Conservation (phyloP, 2,113 vertebrate genomes). For the Lagenorhynchus albirostris region DNA sequence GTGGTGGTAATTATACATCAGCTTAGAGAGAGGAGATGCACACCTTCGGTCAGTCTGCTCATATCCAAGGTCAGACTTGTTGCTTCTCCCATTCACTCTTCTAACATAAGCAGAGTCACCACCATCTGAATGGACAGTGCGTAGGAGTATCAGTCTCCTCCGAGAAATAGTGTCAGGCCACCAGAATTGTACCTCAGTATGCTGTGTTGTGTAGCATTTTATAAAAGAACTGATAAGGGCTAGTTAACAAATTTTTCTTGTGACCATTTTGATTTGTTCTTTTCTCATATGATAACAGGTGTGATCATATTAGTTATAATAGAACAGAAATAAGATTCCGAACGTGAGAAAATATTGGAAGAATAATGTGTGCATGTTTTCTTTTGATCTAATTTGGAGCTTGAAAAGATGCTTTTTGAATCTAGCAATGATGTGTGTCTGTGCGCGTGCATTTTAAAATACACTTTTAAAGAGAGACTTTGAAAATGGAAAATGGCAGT, state of each 20-base stretch:
- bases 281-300: not conserved
- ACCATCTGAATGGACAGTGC: not conserved
- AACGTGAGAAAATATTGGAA: not conserved
- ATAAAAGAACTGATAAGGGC: not conserved
- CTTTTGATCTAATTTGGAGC: slow-evolving; percentile 41
- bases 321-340: not conserved
- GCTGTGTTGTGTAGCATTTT: not conserved
- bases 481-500: not conserved
- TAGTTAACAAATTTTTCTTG: not conserved
- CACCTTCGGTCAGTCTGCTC: not conserved
- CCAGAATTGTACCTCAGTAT: not conserved
- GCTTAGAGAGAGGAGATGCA: not conserved
- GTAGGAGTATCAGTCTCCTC: not conserved
- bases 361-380: not conserved
- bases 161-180: not conserved
- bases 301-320: not conserved
- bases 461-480: not conserved
- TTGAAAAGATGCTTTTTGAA: slow-evolving; percentile 33
- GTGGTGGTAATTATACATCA: not conserved
- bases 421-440: slow-evolving; percentile 42
- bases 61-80: not conserved
- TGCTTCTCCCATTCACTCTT: not conserved
- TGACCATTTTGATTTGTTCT: not conserved
- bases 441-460: slow-evolving; percentile 10
- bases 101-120: not conserved